phyloP scores from a whole-genome alignment of 2,888 invertebrate genomes.

The Clistopyga incitator region DNA sequence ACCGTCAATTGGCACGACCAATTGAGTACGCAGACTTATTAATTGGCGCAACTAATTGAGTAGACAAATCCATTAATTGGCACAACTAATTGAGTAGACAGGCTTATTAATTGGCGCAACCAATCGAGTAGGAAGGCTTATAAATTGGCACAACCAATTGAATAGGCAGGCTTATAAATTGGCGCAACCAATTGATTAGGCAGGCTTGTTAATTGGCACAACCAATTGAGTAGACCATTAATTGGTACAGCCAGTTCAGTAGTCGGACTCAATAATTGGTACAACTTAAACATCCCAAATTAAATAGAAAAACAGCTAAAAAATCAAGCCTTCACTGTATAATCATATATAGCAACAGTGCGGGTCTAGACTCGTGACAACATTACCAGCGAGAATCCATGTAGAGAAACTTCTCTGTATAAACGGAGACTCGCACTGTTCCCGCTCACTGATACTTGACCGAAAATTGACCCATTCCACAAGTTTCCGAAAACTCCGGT shows the following conservation, averaged over 20 bases:
- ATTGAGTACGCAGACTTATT: too few relatives aligned
- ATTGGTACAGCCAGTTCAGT: too few relatives aligned
- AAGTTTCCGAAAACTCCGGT: constrained; percentile 19
- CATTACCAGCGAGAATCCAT: background rate
- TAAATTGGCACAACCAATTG: too few relatives aligned
- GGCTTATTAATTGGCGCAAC: too few relatives aligned
- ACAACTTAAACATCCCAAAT: too few relatives aligned
- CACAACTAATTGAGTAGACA: background rate
- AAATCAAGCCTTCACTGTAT: background rate
- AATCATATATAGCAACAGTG: background rate
- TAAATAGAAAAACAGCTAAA: background rate
- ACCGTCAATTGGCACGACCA: background rate
- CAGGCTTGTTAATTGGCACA: too few relatives aligned
- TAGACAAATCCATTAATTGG: background rate
- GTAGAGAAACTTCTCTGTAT: background rate
- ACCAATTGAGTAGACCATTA: too few relatives aligned
- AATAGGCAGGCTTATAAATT: too few relatives aligned
- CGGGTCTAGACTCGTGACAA: background rate
- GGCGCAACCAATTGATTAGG: too few relatives aligned
- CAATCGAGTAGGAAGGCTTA: too few relatives aligned
- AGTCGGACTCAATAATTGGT: background rate
- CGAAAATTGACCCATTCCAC: constrained; percentile 41
- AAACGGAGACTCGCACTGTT: background rate
- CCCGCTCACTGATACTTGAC: constrained; percentile 28
- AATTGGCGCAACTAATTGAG: too few relatives aligned